Percentiles rank a stretch among this genome's conserved stretches.
Conservation (phyloP, 2,113 vertebrate species). For the Anolis carolinensis region DNA sequence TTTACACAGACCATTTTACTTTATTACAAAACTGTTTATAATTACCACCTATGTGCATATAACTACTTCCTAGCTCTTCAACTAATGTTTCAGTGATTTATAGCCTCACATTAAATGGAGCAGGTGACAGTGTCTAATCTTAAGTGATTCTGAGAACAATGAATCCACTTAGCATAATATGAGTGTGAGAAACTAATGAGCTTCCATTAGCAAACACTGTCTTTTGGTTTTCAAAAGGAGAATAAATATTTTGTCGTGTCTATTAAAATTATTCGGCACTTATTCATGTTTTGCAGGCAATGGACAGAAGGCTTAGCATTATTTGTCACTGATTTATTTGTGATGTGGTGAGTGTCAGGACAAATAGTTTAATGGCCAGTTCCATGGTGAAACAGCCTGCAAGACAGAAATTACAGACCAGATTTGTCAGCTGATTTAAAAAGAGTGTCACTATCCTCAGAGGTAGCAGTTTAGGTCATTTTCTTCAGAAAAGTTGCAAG, state of each 20-base stretch:
- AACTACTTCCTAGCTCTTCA: not conserved
- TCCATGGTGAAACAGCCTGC: not conserved
- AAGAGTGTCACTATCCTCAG: not conserved
- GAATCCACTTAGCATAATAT: not conserved
- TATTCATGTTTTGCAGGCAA: not conserved
- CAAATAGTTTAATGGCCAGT: not conserved
- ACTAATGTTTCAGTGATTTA: not conserved
- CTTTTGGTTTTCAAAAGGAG: not conserved
- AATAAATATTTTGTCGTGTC: slow-evolving; percentile 13
- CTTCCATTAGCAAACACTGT: slow-evolving; percentile 15
- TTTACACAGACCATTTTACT: not conserved
- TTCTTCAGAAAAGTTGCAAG: not conserved
- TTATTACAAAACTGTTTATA: too few relatives aligned
- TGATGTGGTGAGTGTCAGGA: not conserved
- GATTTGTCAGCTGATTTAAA: not conserved
- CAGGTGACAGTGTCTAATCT: slow-evolving; percentile 5
- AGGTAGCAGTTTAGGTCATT: not conserved
- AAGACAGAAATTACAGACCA: not conserved
- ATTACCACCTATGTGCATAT: not conserved
- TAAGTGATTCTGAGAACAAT: slow-evolving; percentile 15
- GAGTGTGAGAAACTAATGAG: not conserved
- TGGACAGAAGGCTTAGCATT: slow-evolving; percentile 4
- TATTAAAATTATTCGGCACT: not conserved
- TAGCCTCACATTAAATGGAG: not conserved
- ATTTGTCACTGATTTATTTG: slow-evolving; percentile 13